Evolutionary conservation across 1,140 invertebrate species (phyloP).

Genomic region (Leptinotarsa defecta): DNA sequence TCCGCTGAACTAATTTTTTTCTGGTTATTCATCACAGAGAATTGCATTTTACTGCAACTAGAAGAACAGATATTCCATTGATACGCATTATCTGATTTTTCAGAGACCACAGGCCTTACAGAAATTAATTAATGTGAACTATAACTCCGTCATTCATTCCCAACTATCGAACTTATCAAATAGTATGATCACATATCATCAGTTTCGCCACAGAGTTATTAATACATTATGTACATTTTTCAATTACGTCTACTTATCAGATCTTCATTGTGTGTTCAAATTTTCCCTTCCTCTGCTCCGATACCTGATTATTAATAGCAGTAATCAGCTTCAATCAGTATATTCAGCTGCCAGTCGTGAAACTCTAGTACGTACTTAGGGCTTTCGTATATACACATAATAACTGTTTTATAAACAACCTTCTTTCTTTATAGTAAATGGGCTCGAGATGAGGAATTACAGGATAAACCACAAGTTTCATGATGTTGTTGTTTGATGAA

Average conservation of each 20-base stretch:
- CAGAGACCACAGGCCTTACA: no score
- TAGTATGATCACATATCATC: slow-evolving; percentile 9
- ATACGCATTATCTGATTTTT: no score
- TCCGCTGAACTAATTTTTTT: no score
- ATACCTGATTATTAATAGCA: slow-evolving; percentile 32
- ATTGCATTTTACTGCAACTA: no score
- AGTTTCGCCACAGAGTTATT: not conserved
- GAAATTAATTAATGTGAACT: no score
- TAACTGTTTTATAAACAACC: slow-evolving; percentile 26
- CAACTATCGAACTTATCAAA: not conserved
- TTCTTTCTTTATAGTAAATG: not conserved
- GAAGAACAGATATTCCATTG: no score
- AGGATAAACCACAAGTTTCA: not conserved
- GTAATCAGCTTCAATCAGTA: slow-evolving; percentile 39
- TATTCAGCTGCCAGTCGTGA: slow-evolving; percentile 35
- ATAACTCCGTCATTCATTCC: not conserved
- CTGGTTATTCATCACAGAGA: no score
- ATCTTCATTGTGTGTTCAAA: slow-evolving; percentile 27
- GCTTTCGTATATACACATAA: slow-evolving; percentile 32
- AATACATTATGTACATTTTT: slow-evolving; percentile 30
- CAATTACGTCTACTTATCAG: slow-evolving; percentile 34
- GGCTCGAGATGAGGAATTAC: not conserved
- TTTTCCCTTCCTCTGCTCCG: not conserved
- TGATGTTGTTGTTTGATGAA: no score
- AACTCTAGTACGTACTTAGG: slow-evolving; percentile 38